Evolutionary conservation across 2,113 vertebrate species (phyloP).

Genomic region (Elgaria multicarinata): DNA sequence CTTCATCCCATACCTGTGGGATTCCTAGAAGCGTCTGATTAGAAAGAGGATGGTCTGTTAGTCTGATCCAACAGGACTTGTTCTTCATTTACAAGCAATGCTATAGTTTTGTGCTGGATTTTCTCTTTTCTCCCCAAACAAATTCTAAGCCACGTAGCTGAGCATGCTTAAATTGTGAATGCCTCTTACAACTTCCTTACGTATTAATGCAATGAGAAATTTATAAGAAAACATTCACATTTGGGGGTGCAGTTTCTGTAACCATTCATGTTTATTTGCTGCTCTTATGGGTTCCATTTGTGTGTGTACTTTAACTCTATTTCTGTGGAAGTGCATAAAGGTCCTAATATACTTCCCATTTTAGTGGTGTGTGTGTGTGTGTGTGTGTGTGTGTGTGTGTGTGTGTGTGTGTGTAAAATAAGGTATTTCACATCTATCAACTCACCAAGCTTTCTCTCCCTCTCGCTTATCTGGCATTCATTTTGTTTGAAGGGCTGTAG

Average conservation of each 20-base stretch:
- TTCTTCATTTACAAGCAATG: conserved; percentile 10
- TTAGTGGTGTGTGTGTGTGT: background rate
- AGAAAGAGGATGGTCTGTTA: background rate
- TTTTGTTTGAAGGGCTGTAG: background rate
- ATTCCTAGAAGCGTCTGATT: background rate
- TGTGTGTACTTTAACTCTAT: too few relatives aligned
- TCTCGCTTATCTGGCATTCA: background rate
- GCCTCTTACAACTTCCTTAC: background rate
- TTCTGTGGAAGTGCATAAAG: background rate
- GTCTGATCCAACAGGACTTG: background rate
- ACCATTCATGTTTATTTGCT: background rate
- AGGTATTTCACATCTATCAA: background rate
- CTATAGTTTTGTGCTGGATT: background rate
- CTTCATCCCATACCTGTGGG: background rate
- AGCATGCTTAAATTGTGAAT: conserved; percentile 19
- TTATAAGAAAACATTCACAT: conserved; percentile 33
- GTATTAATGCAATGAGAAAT: conserved; percentile 10
- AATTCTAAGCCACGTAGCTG: conserved; percentile 21
- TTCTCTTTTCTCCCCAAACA: background rate
- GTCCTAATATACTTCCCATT: conserved; percentile 23
- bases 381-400: background rate
- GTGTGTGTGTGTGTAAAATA: too few relatives aligned
- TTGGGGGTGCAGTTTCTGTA: conserved; percentile 32
- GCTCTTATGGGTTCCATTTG: background rate
- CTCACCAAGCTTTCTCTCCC: background rate